Base-by-base conservation (phyloP, 2,888 invertebrate genomes). In the Scaptomyza flava region DNA sequence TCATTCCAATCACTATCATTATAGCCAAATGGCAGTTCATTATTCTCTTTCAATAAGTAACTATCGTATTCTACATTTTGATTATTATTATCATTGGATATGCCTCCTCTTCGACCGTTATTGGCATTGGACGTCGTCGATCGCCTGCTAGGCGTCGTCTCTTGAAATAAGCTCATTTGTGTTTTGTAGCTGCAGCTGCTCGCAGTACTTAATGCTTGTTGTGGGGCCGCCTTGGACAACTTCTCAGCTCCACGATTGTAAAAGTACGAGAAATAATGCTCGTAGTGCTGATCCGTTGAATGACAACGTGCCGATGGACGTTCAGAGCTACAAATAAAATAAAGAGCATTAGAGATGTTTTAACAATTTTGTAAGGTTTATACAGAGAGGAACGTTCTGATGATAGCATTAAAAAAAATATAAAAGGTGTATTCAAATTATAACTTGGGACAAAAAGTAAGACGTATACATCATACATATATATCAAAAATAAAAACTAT, bases 261-360 rank as follows among this genome's bases (percentile, higher is more conserved):
- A 64, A 88, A 90, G 60, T 90, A 89, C 20, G 89, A 89, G 56
- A 89, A 89, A 71, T 90, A 89, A 52, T 89, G 90, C 27, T 87
- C 82, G 70, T 90, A 90, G 57, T 89, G 89, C 59, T 89, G 76
- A 48, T 85, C 79, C 0, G 80, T 50, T 9, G 83, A 66, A n/a
- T 66, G 85, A 12, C 56, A 73, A 9, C 67, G 66, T 2, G 70
- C 9, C 4, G 72, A 6, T 8, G 68, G 64, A 3, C 64, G 67
- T 33, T 73, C 76, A 3, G 74, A 43, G 20, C 88, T 89, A 43
- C 2, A 56, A 76, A 14, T 11, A 27, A 11, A 33, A 30, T 27
- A 27, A 27, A 27, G 27, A 27, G 27, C 27, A 27, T 27, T 27
- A 27, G 27, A 27, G 5, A 5, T 27, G 27, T 27, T 27, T 27